Conservation (phyloP, 2,797 vertebrate genomes). For the Staurois parvus region DNA sequence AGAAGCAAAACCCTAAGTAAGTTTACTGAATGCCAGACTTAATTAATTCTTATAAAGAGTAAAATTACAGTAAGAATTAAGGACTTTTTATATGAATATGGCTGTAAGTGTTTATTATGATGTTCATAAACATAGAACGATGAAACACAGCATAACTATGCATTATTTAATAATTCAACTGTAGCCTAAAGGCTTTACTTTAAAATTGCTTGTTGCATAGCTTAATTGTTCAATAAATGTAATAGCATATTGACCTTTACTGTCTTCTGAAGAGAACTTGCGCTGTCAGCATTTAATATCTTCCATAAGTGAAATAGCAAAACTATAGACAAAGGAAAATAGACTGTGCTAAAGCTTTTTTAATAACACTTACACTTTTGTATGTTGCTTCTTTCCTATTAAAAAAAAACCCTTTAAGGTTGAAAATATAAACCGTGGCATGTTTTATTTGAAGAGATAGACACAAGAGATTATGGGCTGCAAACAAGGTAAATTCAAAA, state of each 20-base stretch:
- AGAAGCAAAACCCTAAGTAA: not conserved
- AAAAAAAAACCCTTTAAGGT: not conserved
- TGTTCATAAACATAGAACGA: conserved; percentile 33
- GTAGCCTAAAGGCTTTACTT: conserved; percentile 29
- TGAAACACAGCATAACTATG: conserved; percentile 16
- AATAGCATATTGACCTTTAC: conserved; percentile 46
- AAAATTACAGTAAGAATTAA: not conserved
- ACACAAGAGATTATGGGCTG: not conserved
- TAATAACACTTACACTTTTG: not conserved
- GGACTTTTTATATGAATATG: not conserved
- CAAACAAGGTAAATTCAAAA: not conserved
- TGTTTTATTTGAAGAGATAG: not conserved
- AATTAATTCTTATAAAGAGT: not conserved
- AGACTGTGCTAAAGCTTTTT: not conserved
- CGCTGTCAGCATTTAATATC: conserved; percentile 47
- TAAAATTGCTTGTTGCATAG: conserved; percentile 43
- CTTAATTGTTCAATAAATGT: conserved; percentile 52
- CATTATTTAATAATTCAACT: conserved; percentile 49
- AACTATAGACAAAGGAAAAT: not conserved
- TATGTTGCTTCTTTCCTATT: not conserved
- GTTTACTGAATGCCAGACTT: not conserved
- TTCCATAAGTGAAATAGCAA: conserved; percentile 6
- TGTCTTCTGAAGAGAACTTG: conserved; percentile 40
- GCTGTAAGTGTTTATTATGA: conserved; percentile 30
- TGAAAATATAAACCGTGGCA: not conserved